These are phyloP conservation scores for Vulpes lagopus DNA, from an alignment of 2,113 vertebrate species.

Conservation along the genomic window DNA sequence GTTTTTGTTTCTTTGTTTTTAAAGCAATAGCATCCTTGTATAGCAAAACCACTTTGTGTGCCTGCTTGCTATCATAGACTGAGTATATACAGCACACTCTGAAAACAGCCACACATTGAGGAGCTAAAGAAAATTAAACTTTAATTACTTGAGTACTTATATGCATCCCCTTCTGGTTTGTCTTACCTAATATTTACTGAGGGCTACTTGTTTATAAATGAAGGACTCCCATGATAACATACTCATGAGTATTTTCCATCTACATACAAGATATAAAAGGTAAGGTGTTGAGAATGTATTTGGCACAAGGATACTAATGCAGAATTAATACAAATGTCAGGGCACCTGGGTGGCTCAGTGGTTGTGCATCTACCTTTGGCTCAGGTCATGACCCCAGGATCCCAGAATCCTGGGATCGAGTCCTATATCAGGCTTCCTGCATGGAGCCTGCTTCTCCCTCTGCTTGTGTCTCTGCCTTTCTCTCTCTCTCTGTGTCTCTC, in stretches of 20 bases:
- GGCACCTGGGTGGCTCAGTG: too few species aligned
- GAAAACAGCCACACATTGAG: neutral
- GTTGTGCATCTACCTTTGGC: too few species aligned
- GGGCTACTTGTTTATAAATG: constrained; percentile 8
- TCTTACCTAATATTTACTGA: constrained; percentile 12
- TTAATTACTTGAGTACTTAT: neutral
- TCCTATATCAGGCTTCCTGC: too few species aligned
- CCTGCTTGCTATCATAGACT: neutral
- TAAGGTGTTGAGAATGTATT: neutral
- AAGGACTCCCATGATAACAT: neutral
- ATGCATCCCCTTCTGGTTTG: neutral
- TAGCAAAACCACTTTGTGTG: neutral
- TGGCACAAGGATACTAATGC: neutral
- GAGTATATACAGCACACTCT: neutral
- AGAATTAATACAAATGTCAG: neutral
- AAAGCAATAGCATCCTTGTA: neutral
- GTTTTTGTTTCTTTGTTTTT: neutral
- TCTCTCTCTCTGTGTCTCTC: too few species aligned
- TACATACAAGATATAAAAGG: constrained; percentile 4
- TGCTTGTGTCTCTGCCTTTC: too few species aligned
- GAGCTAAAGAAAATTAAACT: neutral
- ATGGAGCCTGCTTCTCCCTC: too few species aligned
- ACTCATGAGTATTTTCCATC: neutral
- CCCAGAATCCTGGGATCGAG: too few species aligned
- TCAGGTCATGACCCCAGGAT: too few species aligned